These are phyloP conservation scores for Drosophila obscura DNA, from an alignment of 1,140 invertebrate species.

Conservation along the genomic window DNA sequence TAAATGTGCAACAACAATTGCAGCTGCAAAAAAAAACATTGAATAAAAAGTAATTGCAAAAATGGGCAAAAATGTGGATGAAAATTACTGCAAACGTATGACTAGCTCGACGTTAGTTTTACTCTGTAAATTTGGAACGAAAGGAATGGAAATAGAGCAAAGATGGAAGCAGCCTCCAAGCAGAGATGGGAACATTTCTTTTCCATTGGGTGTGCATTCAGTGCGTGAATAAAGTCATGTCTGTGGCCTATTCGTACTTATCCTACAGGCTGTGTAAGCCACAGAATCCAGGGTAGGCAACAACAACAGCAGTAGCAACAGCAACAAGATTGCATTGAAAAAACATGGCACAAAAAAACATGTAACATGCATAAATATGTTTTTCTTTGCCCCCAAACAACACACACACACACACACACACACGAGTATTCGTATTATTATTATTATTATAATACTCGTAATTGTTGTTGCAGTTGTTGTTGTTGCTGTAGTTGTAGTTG, in stretches of 20 bases:
- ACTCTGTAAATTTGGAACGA: too few relatives aligned
- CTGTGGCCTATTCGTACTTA: not conserved
- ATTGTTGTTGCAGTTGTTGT: constrained; percentile 23
- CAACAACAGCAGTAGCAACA: constrained; percentile 8
- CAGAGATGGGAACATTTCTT: too few relatives aligned
- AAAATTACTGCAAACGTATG: not conserved
- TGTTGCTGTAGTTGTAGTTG: constrained; percentile 42
- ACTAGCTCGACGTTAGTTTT: too few relatives aligned
- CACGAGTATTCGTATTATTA: constrained; percentile 40
- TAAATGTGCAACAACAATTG: constrained; percentile 51
- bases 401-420: constrained; percentile 2
- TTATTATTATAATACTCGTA: constrained; percentile 56
- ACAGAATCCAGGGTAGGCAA: constrained; percentile 23
- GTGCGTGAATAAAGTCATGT: too few relatives aligned
- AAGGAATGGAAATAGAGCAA: too few relatives aligned
- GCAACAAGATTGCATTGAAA: constrained; percentile 29
- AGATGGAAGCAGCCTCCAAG: too few relatives aligned
- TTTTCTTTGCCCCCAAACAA: constrained; percentile 17
- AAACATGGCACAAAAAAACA: constrained; percentile 41
- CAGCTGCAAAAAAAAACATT: constrained; percentile 19
- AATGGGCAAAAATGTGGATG: constrained; percentile 11
- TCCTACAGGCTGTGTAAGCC: not conserved
- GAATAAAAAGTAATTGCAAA: constrained; percentile 50
- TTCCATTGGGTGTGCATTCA: too few relatives aligned
- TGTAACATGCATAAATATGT: constrained; percentile 60